Evolutionary conservation across 2,888 invertebrate species (phyloP), one percentile per base, ranked within the genome.

Genomic region (Caenorhabditis sp.): DNA sequence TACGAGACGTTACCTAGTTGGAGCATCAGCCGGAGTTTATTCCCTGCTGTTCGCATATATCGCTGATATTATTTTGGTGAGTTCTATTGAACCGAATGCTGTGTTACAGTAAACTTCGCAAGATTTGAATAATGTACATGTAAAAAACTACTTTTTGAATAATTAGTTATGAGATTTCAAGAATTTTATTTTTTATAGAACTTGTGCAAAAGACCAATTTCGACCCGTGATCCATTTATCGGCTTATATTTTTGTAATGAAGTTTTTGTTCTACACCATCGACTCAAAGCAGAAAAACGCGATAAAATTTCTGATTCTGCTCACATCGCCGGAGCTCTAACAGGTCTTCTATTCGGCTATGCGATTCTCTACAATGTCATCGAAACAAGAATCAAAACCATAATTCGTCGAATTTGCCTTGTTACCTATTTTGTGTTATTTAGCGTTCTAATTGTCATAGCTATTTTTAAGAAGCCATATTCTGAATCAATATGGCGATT

Each of bases 251-350:
- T n/a, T n/a, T n/a, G n/a, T n/a, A n/a, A n/a, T n/a, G n/a, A n/a
- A n/a, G n/a, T n/a, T n/a, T n/a, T n/a, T n/a, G n/a, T n/a, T 0
- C 91, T 97, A 31, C 95, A 95, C 89, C 93, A 93, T 87, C 91
- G 94, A n/a, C 94, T 95, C 88, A 90, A 92, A 66, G 90, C 91
- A 21, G 91, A 92, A 62, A 90, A 0, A 92, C 93, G 63, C 96
- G 97, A 89, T 90, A 95, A 63, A 93, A 77, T 96, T 61, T 95
- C 96, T 14, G 96, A 97, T 88, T 93, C 94, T 0, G 97, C 97
- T 10, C 97, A 99, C 90, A 90, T 96, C 54, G 95, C 93, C 0
- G 96, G 97, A 1, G 94, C 94, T 43, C 81, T 95, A 1, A 94
- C 95, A 63, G 97, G 97, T 89, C 91, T 78, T 90, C 94, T 50